Conservation (phyloP, 2,113 vertebrate species). For the Dendropsophus ebraccatus region DNA sequence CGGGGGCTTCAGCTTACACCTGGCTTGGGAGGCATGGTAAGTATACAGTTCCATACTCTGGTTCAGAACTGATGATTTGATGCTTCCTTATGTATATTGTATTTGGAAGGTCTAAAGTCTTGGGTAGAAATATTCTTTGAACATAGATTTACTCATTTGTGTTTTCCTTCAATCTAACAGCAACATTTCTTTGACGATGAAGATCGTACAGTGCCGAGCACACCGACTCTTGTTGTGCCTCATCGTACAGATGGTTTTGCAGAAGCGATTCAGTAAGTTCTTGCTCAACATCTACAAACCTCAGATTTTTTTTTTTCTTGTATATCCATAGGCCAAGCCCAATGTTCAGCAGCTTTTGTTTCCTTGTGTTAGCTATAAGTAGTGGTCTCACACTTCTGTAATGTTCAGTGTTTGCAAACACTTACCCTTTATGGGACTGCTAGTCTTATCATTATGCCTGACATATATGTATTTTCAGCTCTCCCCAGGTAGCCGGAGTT, state of each 20-base stretch:
- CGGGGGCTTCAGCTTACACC: slow-evolving; percentile 86
- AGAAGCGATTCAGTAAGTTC: slow-evolving; percentile 92
- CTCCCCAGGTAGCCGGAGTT: slow-evolving; percentile 91
- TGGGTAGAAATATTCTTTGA: neutral
- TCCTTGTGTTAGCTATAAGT: too few relatives aligned
- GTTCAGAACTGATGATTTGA: neutral
- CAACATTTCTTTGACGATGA: slow-evolving; percentile 94
- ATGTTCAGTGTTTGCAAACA: too few relatives aligned
- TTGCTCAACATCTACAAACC: too few relatives aligned
- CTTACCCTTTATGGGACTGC: too few relatives aligned
- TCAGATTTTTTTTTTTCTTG: too few relatives aligned
- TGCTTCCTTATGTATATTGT: neutral
- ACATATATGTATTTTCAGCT: slow-evolving; percentile 72
- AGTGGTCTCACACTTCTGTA: too few relatives aligned
- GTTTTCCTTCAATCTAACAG: slow-evolving; percentile 67
- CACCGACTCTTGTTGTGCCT: slow-evolving; percentile 88
- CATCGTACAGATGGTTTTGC: slow-evolving; percentile 91
- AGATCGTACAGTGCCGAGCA: slow-evolving; percentile 94
- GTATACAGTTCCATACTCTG: slow-evolving; percentile 57
- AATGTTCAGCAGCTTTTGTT: too few relatives aligned
- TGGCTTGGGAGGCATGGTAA: slow-evolving; percentile 83
- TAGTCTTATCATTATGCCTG: neutral
- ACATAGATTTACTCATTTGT: neutral
- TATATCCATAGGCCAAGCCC: too few relatives aligned
- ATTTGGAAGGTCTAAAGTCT: neutral